These are phyloP conservation scores for Tuta absoluta DNA, from an alignment of 2,888 invertebrate species.

Conservation along the genomic window DNA sequence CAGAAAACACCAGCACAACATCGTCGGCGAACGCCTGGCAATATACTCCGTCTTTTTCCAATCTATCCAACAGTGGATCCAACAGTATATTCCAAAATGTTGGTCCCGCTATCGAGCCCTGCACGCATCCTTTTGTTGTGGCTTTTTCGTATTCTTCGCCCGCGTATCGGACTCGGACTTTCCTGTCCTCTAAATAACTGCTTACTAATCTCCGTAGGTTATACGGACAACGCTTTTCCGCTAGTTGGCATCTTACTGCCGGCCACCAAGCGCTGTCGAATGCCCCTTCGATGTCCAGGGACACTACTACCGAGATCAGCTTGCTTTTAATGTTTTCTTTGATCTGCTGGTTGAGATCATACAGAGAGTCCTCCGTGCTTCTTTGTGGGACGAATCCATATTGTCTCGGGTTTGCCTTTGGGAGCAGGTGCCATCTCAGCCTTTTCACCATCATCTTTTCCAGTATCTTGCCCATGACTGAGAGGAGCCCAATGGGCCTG, in stretches of 20 bases:
- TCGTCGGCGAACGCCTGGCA: no score
- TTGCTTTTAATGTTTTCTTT: not conserved
- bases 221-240: not conserved
- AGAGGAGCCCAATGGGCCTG: constrained; percentile 21
- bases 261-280: constrained; percentile 11
- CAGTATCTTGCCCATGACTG: constrained; percentile 8
- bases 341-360: not conserved
- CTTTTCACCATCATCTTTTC: constrained; percentile 2
- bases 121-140: not conserved
- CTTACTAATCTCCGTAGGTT: not conserved
- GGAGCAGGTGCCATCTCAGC: no score
- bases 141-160: not conserved
- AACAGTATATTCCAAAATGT: not conserved
- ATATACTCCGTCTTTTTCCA: no score
- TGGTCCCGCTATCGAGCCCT: not conserved
- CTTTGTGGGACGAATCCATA: no score
- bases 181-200: not conserved
- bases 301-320: not conserved
- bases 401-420: no score
- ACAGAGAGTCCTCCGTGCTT: not conserved
- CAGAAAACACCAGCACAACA: not conserved
- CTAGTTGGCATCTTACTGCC: not conserved
- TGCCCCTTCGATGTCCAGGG: constrained; percentile 2
- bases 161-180: not conserved
- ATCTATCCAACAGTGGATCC: not conserved